A percentile compares a stretch with the other conserved stretches of the same genome.
Evolutionary conservation across 2,888 invertebrate genomes (phyloP).

Genomic region (Lagria hirta): DNA sequence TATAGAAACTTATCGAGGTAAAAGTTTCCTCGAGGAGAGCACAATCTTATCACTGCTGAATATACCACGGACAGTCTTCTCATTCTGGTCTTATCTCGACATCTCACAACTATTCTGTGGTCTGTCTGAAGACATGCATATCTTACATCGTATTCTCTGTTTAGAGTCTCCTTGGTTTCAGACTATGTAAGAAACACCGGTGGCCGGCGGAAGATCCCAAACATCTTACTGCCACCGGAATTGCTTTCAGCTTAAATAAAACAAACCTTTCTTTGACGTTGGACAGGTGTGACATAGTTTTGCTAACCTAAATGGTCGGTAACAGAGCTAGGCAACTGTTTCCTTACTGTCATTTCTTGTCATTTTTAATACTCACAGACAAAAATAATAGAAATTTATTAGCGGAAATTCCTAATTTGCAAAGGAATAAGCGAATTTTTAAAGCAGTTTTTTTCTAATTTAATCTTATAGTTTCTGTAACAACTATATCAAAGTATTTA

Average conservation of each 20-base stretch:
- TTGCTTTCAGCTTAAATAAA: constrained; percentile 10
- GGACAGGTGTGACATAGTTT: too few relatives aligned
- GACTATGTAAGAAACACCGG: constrained; percentile 14
- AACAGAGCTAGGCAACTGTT: too few relatives aligned
- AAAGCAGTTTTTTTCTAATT: too few relatives aligned
- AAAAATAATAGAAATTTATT: too few relatives aligned
- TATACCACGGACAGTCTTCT: constrained; percentile 42
- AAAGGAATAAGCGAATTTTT: too few relatives aligned
- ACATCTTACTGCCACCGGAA: constrained; percentile 13
- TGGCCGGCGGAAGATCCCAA: constrained; percentile 5
- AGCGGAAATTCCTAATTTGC: too few relatives aligned
- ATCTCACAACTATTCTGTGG: constrained; percentile 36
- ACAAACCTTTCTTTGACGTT: constrained; percentile 9
- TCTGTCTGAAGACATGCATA: constrained; percentile 39
- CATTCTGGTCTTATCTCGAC: constrained; percentile 36
- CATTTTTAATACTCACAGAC: too few relatives aligned
- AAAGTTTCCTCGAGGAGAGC: constrained; percentile 29
- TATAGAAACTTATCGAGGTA: constrained; percentile 34
- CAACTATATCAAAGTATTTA: too few relatives aligned
- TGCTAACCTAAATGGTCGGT: too few relatives aligned
- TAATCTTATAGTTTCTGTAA: too few relatives aligned
- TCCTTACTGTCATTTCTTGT: too few relatives aligned
- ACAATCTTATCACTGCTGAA: constrained; percentile 42
- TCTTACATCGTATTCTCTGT: constrained; percentile 36
- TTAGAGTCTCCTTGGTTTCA: constrained; percentile 29